phyloP scores from a whole-genome alignment of 2,113 vertebrate genomes.

The Gopherus evgoodei region DNA sequence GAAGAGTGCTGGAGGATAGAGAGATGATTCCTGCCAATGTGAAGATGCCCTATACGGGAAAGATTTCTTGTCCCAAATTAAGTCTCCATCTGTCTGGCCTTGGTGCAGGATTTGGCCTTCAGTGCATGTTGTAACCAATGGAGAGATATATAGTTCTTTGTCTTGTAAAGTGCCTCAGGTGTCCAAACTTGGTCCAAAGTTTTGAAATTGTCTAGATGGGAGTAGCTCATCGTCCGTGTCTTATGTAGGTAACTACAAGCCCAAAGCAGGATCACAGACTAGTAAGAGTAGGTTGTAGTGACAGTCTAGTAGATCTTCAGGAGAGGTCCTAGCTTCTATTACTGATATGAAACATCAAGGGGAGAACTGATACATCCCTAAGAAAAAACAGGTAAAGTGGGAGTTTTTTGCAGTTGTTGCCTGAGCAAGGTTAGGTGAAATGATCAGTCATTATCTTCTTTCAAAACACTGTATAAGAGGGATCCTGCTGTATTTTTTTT shows the following conservation, averaged over 20 bases:
- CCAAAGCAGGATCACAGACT: neutral
- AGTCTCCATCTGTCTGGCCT: neutral
- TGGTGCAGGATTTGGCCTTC: neutral
- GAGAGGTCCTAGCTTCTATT: neutral
- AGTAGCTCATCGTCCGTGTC: neutral
- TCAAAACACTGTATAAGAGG: neutral
- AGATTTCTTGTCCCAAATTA: neutral
- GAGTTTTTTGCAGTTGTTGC: neutral
- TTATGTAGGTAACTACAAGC: neutral
- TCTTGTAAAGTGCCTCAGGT: neutral
- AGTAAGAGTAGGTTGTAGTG: neutral
- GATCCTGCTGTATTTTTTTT: neutral
- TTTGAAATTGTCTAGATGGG: neutral
- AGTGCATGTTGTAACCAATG: neutral
- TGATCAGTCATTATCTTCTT: neutral
- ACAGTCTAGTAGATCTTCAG: neutral
- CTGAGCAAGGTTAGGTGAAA: neutral
- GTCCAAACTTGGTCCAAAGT: neutral
- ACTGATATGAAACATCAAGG: neutral
- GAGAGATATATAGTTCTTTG: neutral
- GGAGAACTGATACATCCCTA: neutral
- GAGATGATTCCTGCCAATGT: neutral
- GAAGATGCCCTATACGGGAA: neutral
- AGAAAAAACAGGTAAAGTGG: neutral
- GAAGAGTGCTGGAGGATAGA: neutral